These are phyloP conservation scores for Solen grandis DNA, from an alignment of 1,140 invertebrate species.

Conservation along the genomic window DNA sequence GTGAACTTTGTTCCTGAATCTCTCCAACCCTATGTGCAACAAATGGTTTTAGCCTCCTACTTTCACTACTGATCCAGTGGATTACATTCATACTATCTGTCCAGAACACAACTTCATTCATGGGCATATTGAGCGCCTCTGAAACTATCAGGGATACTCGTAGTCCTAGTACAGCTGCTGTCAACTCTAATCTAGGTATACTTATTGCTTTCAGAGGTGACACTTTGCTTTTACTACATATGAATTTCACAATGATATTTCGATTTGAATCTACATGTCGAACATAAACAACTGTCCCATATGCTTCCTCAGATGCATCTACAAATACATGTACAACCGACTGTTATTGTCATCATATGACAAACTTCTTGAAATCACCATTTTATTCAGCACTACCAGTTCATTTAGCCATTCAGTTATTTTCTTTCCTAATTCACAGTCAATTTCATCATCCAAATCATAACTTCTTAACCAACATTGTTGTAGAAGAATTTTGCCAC, in stretches of 20 bases:
- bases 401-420: background rate
- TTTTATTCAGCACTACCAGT: background rate
- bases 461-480: constrained; percentile 6
- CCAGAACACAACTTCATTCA: background rate
- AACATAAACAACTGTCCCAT: constrained; percentile 4
- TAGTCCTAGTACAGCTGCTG: constrained; percentile 15
- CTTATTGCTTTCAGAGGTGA: background rate
- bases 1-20: background rate
- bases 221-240: constrained; percentile 18
- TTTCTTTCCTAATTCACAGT: background rate
- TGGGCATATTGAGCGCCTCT: background rate
- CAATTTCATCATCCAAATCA: constrained; percentile 16
- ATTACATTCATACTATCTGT: background rate
- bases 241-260: constrained; percentile 3
- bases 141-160: background rate
- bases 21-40: constrained; percentile 4
- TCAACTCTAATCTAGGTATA: constrained; percentile 17
- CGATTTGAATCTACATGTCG: background rate
- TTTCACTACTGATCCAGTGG: background rate
- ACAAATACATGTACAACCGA: background rate
- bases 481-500: constrained; percentile 17
- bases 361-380: background rate
- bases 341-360: background rate
- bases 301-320: constrained; percentile 22
- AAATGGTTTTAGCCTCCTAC: background rate